Conservation (phyloP, 1,140 invertebrate species). For the Pseudomyrmex flavicornis region DNA sequence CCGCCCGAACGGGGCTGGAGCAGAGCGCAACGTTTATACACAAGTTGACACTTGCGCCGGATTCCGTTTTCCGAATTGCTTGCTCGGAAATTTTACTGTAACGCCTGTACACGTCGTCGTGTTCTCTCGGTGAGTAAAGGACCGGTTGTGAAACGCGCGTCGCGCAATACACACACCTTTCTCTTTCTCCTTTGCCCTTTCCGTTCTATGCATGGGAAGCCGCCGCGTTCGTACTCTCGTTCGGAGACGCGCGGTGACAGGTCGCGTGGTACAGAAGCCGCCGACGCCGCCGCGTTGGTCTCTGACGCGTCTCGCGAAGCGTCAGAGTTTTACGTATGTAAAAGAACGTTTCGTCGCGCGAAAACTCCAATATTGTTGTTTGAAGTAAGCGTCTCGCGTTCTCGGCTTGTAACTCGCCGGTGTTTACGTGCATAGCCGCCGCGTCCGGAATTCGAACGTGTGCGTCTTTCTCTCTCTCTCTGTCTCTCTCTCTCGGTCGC, state of each 20-base stretch:
- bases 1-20: constrained; percentile 10
- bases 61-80: background rate
- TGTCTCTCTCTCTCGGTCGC: too few species aligned
- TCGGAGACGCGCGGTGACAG: constrained; percentile 59
- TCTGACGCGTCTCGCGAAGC: background rate
- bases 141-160: constrained; percentile 1
- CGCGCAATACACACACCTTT: background rate
- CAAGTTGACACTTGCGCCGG: background rate
- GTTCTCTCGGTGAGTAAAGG: background rate
- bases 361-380: background rate
- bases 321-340: too few species aligned
- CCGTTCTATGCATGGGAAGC: background rate
- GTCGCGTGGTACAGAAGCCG: constrained; percentile 47
- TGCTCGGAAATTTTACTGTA: background rate
- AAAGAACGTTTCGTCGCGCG: background rate
- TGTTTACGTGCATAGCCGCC: too few species aligned
- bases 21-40: constrained; percentile 1
- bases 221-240: background rate
- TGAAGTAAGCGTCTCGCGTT: background rate
- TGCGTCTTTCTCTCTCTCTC: too few species aligned
- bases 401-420: constrained; percentile 2
- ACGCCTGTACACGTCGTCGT: background rate
- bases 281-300: too few species aligned
- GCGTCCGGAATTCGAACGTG: too few species aligned
- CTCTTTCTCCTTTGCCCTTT: background rate